Base-by-base conservation (phyloP, 2,888 invertebrate species). In the Mimumesa dahlbomi region DNA sequence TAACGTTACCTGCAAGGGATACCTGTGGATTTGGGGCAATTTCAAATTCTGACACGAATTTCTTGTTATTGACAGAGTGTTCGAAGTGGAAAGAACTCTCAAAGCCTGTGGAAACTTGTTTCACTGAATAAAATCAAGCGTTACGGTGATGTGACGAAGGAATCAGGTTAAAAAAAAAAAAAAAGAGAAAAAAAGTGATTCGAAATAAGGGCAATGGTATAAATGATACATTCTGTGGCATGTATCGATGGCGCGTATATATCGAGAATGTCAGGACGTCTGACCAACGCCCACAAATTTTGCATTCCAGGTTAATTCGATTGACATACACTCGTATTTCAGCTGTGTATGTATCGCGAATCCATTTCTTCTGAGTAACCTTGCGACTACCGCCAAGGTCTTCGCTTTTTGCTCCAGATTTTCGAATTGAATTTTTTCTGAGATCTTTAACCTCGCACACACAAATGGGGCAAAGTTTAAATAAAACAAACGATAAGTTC, bases 291-390 rank as follows among this genome's bases (percentile, higher is more conserved):
- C 79, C 81, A 79, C 77, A 74, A 79, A 81, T 77, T 69, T 77
- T 73, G 76, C 82, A 85, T 86, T 86, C 85, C 83, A 82, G 86
- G 73, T 69, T 74, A 68, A 64, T 49, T 1, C 73, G 43, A 74
- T 74, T 57, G 74, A 73, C 59, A 61, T 34, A 31, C 52, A 56
- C 53, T 43, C 34, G 34, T 36, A 29, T 34, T 31, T 45, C 18
- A 46, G 48, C 56, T 52, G 42, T 46, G 14, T 34, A 5, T 36
- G n/a, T 25, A n/a, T n/a, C n/a, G 13, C 25, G 34, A 29, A 46
- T 14, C 45, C 25, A 19, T 49, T 34, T 11, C 50, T 21, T 19
- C 6, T 40, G 7, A 38, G 53, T 45, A 43, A 45, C 22, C 42
- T 22, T n/a, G 2, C 4, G 11, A 4, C 3, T 36, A 13, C 9